Base-by-base conservation (phyloP, 1,140 invertebrate species). In the Ylistrum balloti region DNA sequence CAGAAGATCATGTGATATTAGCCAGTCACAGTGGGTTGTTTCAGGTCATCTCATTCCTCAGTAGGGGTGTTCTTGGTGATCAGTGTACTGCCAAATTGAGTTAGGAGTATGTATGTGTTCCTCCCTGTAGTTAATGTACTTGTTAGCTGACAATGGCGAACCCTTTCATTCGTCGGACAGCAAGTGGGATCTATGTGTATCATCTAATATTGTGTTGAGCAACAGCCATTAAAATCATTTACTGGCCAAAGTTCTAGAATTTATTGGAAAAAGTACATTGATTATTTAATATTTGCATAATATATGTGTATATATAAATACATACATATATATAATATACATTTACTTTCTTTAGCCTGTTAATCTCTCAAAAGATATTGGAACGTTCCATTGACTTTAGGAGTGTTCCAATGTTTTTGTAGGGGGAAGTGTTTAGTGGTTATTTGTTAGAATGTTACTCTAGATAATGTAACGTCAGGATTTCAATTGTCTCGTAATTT, bases 291-390 rank as follows among this genome's bases (percentile, higher is more conserved):
- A 74, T 28, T 74, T 74, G 56, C 56, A 74, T 74, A 87, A 74
- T 86, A 28, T 20, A 87, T 86, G n/a, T 90, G 87, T 87, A n/a
- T 28, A 86, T 56, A 28, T 28, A 74, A 28, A 74, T 28, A 74
- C 11, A 74, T 74, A 74, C 28, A 74, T 45, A 45, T 13, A 45
- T 45, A 45, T 38, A 48, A 48, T 74, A 74, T 74, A 74, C 11
- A 28, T 74, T 74, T 74, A 74, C 28, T n/a, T 74, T 74, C 56
- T 74, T 5, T 74, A 74, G 22, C 56, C n/a, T 74, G 22, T 74
- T 74, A 22, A 9, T n/a, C 56, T 11, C 56, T 74, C n/a, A 74
- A 2, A n/a, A 28, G 28, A n/a, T 74, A 9, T 74, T 74, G 56
- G 56, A 74, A 74, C 22, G 28, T 74, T 74, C 56, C n/a, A 74